Evolutionary conservation across 2,888 invertebrate species (phyloP), one percentile per base, ranked within the genome.

Genomic region (Frankliniella intonsa): DNA sequence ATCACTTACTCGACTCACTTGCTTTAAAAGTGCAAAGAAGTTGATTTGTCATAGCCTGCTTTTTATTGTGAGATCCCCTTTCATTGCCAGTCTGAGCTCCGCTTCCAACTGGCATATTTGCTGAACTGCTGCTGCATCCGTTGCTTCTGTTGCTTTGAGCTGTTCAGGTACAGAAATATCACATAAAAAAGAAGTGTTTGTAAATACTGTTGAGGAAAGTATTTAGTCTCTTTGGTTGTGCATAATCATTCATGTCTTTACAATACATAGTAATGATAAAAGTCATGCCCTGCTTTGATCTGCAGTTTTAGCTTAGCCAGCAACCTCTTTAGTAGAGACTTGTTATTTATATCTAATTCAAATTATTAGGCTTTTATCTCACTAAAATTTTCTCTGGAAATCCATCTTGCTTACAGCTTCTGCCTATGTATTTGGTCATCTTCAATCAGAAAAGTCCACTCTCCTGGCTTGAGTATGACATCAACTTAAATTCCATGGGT

Each of bases 91-190:
- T 76, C 69, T 76, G 25, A 76, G 69, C 69, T 76, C 69, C 12
- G 69, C 69, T 76, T 22, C 25, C 69, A 11, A 25, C 69, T 76
- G 69, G 69, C 25, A 12, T 76, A 25, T 76, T 22, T 76, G 69
- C 69, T 76, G 69, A 76, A 76, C 69, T 76, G 69, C 69, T 76
- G 69, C 69, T 76, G 69, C 69, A 10, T 25, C 69, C 69, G 69
- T 76, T 76, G 69, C 69, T 76, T 76, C 69, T 76, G 69, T 76
- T 76, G 69, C 69, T 76, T 76, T 76, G 69, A 76, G 69, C 69
- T 76, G 69, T 76, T 76, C 69, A 76, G 69, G 69, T 76, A 25
- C 69, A 76, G 69, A 76, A 76, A 76, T 76, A 76, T 76, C 69
- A 76, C 69, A 76, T 76, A 25, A 25, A 25, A 25, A 76, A 38